A percentile compares a stretch with the other conserved stretches of the same genome.
phyloP scores from a whole-genome alignment of 35 echinoderm and acorn worm genomes.

The Apostichopus japonicus region DNA sequence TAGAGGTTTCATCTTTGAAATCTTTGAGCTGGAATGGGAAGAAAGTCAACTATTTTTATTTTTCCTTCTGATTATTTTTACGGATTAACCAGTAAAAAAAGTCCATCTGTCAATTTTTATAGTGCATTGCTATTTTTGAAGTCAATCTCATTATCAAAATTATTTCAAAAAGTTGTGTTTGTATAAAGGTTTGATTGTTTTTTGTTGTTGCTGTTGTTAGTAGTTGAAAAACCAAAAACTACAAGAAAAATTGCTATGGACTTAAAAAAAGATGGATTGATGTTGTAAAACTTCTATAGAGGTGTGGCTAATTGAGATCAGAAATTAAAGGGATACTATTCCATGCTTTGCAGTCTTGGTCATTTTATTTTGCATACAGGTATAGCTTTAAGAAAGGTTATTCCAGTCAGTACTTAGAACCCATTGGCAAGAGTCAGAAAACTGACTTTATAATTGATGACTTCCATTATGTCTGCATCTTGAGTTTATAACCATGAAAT shows the following conservation, averaged over 20 bases:
- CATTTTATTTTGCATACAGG: no score
- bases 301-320: not conserved
- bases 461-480: no score
- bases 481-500: no score
- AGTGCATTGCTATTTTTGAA: conserved; percentile 19
- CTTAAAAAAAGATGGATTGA: not conserved
- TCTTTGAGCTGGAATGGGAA: conserved; percentile 30
- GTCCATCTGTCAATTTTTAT: conserved; percentile 13
- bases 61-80: not conserved
- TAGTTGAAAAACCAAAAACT: not conserved
- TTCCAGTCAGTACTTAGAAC: no score
- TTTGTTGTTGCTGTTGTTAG: not conserved
- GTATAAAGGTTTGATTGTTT: not conserved
- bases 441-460: no score
- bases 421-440: no score
- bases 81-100: not conserved
- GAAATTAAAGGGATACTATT: not conserved
- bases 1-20: conserved; percentile 1
- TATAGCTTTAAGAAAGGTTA: no score
- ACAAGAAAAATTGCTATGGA: not conserved
- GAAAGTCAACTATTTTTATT: not conserved
- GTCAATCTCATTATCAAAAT: not conserved
- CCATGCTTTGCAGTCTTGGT: not conserved
- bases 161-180: not conserved
- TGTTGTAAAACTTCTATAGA: not conserved